A percentile compares a stretch with the other conserved stretches of the same genome.
phyloP scores from a whole-genome alignment of 2,797 vertebrate species.

The Morelia viridis region DNA sequence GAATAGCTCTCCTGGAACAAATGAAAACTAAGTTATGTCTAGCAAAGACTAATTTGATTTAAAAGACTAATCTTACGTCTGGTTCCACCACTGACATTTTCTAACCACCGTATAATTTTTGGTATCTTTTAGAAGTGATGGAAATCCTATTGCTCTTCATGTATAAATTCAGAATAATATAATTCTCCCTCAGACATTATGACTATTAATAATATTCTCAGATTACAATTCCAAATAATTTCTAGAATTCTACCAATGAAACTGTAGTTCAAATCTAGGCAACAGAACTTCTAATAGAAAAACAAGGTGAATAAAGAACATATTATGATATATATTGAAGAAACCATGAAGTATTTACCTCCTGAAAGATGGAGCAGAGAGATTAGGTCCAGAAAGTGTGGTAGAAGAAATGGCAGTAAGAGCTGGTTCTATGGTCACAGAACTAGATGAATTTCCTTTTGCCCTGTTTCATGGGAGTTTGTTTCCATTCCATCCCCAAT shows the following conservation, averaged over 20 bases:
- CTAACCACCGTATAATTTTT: background rate
- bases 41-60: background rate
- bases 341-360: slow-evolving; percentile 61
- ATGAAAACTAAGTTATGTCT: background rate
- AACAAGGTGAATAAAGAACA: background rate
- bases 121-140: background rate
- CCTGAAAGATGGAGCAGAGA: slow-evolving; percentile 23
- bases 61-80: background rate
- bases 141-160: background rate
- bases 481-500: slow-evolving; percentile 41
- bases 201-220: background rate
- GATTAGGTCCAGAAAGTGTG: slow-evolving; percentile 29
- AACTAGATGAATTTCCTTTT: slow-evolving; percentile 25
- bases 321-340: background rate
- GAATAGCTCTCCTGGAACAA: background rate
- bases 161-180: background rate
- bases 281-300: background rate
- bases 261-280: background rate
- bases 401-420: slow-evolving; percentile 22
- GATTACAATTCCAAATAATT: background rate
- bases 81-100: background rate
- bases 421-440: background rate
- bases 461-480: slow-evolving; percentile 30
- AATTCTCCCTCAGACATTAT: background rate
- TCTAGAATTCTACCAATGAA: background rate